Evolutionary conservation across 2,113 vertebrate species (phyloP).

Genomic region (Etheostoma cragini): DNA sequence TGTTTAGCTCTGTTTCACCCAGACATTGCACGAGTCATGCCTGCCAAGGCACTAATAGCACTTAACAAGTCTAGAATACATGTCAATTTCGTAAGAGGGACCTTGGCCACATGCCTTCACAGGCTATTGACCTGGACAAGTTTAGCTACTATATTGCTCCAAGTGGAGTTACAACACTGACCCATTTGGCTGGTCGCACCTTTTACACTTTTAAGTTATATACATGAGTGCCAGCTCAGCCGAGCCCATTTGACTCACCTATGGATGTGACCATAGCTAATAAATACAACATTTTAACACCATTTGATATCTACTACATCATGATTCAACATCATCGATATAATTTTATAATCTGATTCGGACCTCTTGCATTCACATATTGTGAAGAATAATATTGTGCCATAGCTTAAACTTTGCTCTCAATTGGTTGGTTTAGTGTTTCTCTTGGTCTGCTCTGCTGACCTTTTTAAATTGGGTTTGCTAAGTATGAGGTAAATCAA

Average conservation of each 20-base stretch:
- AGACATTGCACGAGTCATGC: slow-evolving; percentile 31
- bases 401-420: neutral
- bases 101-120: slow-evolving; percentile 35
- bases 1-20: slow-evolving; percentile 27
- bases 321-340: neutral
- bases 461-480: neutral
- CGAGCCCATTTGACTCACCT: slow-evolving; percentile 21
- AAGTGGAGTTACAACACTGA: slow-evolving; percentile 41
- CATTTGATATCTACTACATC: neutral
- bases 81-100: slow-evolving; percentile 19
- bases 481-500: neutral
- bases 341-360: neutral
- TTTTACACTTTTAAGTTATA: slow-evolving; percentile 22
- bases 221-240: neutral
- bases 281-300: neutral
- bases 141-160: slow-evolving; percentile 3
- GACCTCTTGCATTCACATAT: neutral
- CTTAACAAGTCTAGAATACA: slow-evolving; percentile 30
- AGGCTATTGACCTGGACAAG: slow-evolving; percentile 34
- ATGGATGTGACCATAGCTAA: neutral
- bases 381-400: neutral
- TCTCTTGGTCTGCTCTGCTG: neutral
- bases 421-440: neutral
- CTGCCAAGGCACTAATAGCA: slow-evolving; percentile 31
- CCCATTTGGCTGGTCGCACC: slow-evolving; percentile 6